A percentile compares a stretch with the other conserved stretches of the same genome.
Evolutionary conservation across 2,113 vertebrate genomes (phyloP).

Genomic region (Nothoprocta pentlandii): DNA sequence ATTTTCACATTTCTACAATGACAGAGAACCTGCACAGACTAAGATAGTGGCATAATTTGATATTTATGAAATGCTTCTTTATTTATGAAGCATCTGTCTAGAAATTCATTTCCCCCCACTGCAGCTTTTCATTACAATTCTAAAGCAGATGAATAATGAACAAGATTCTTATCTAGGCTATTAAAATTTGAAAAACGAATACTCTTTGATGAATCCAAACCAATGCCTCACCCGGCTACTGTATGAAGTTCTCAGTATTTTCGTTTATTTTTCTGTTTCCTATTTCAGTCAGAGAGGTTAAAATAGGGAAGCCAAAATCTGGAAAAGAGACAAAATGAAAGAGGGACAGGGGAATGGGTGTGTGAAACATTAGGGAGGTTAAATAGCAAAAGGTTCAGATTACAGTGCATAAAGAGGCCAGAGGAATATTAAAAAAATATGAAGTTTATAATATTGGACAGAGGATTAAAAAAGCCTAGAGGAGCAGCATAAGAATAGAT

Average conservation of each 20-base stretch:
- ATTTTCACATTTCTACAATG: slow-evolving; percentile 65
- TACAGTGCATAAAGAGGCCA: slow-evolving; percentile 48
- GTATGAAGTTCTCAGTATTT: slow-evolving; percentile 29
- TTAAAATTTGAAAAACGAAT: slow-evolving; percentile 51
- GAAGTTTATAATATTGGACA: slow-evolving; percentile 63
- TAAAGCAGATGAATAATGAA: slow-evolving; percentile 65
- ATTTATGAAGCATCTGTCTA: slow-evolving; percentile 62
- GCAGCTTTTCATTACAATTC: slow-evolving; percentile 51
- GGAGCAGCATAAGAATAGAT: slow-evolving; percentile 54
- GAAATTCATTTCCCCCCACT: slow-evolving; percentile 22
- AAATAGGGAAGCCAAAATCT: slow-evolving; percentile 15
- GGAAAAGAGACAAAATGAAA: slow-evolving; percentile 48
- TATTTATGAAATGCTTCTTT: slow-evolving; percentile 70
- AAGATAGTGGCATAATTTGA: slow-evolving; percentile 53
- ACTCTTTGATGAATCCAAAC: slow-evolving; percentile 51
- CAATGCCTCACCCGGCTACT: slow-evolving; percentile 48
- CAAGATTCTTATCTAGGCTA: slow-evolving; percentile 40
- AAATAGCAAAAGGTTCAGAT: slow-evolving; percentile 56
- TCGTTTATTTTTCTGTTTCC: slow-evolving; percentile 41
- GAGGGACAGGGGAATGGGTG: slow-evolving; percentile 57
- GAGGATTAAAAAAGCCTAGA: slow-evolving; percentile 46
- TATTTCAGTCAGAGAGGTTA: slow-evolving; percentile 19
- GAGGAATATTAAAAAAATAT: slow-evolving; percentile 45
- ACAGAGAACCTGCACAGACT: slow-evolving; percentile 25
- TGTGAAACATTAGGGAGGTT: slow-evolving; percentile 46